Evolutionary conservation across 2,888 invertebrate genomes (phyloP).

Genomic region (Hanleya hanleyi): DNA sequence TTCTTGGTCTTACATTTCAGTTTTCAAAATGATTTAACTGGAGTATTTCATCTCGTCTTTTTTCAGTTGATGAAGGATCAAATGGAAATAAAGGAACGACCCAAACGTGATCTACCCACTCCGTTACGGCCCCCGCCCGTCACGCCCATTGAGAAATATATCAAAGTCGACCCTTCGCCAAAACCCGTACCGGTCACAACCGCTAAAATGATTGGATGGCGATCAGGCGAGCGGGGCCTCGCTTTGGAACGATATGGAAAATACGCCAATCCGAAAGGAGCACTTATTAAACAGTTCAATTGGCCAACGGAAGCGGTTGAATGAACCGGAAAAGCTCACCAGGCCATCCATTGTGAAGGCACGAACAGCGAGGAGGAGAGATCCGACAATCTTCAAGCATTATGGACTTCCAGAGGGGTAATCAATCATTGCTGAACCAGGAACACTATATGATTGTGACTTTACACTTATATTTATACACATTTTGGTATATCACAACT

Average conservation of each 20-base stretch:
- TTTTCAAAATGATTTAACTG: too few species aligned
- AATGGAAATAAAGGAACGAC: constrained; percentile 44
- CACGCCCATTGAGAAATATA: constrained; percentile 68
- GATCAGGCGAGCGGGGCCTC: constrained; percentile 57
- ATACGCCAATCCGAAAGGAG: constrained; percentile 69
- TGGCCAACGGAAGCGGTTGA: constrained; percentile 71
- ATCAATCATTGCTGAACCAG: too few species aligned
- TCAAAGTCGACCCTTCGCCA: constrained; percentile 66
- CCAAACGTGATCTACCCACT: constrained; percentile 47
- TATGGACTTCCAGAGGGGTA: too few species aligned
- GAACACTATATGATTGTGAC: too few species aligned
- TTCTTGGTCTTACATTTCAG: too few species aligned
- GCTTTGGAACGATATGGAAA: constrained; percentile 69
- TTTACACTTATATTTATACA: too few species aligned
- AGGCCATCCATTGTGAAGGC: too few species aligned
- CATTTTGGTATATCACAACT: too few species aligned
- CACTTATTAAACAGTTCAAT: constrained; percentile 67
- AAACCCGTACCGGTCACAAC: constrained; percentile 68
- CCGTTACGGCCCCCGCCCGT: constrained; percentile 60
- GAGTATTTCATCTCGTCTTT: too few species aligned
- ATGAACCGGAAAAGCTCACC: too few species aligned
- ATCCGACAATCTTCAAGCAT: too few species aligned
- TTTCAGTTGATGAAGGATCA: constrained; percentile 70
- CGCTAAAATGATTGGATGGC: constrained; percentile 68
- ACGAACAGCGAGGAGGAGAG: too few species aligned